Base-by-base conservation (phyloP, 2,797 vertebrate species). In the Valencia hispanica region DNA sequence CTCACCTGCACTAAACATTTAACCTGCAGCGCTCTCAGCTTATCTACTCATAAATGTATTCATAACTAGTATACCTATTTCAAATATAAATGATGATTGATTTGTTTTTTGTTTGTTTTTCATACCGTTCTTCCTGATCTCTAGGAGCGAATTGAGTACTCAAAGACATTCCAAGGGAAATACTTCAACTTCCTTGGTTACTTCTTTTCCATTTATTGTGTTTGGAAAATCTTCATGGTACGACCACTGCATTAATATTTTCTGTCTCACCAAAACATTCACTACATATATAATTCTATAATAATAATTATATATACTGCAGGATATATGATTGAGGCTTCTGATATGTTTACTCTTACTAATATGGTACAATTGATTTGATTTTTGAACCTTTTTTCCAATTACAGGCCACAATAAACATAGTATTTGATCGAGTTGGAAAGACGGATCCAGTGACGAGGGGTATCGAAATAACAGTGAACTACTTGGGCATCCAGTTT, bases 211-310 rank as follows among this genome's bases (percentile, higher is more conserved):
- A 99, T 99, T 89, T 99, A 99, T 77, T 99, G 98, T 88, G 97
- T 99, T 83, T 99, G 98, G 98, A 99, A 99, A 94, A 99, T 99
- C 83, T 99, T 99, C 86, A 99, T 99, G 98, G 98, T 99, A 95
- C 89, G 96, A 79, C 61, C 12, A 4, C 6, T 27, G 25, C 51
- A 36, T 68, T 77, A 10, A 63, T 34, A 51, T 0, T n/a, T 61
- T 51, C 2, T 59, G 11, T 10, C 3, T 70, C 59, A 51, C 30
- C 76, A 59, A 27, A 39, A 48, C 25, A 17, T 8, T 12, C 0
- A 12, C 1, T 12, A 8, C 36, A 25, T 17, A 41, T 57, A n/a
- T n/a, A n/a, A n/a, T n/a, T n/a, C n/a, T n/a, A n/a, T n/a, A n/a
- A n/a, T n/a, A n/a, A n/a, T n/a, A n/a, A 30, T 45, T 66, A 47